Percentiles rank a stretch among this genome's conserved stretches.
Conservation (phyloP, 2,113 vertebrate genomes). For the Microcebus murinus region DNA sequence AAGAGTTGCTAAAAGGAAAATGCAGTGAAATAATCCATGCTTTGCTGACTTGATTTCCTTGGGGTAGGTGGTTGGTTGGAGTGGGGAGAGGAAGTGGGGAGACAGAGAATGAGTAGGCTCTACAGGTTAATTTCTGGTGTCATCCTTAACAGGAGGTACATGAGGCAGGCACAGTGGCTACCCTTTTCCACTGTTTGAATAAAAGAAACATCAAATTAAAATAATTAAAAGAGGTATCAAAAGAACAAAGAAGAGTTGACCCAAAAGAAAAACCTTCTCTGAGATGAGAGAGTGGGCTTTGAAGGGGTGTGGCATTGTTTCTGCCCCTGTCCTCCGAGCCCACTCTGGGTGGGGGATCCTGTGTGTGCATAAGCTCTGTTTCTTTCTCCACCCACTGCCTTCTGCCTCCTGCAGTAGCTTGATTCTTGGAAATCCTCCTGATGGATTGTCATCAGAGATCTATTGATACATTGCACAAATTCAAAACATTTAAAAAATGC, state of each 20-base stretch:
- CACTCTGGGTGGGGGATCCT: neutral
- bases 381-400: neutral
- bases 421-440: neutral
- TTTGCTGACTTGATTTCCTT: slow-evolving; percentile 10
- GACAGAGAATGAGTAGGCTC: neutral
- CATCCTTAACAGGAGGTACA: neutral
- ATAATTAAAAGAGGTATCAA: neutral
- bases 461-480: neutral
- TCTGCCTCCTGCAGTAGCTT: neutral
- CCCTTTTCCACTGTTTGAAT: neutral
- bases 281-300: neutral
- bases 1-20: slow-evolving; percentile 30
- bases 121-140: neutral
- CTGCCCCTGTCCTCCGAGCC: too few species aligned
- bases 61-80: neutral
- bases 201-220: slow-evolving; percentile 11
- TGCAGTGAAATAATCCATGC: slow-evolving; percentile 21
- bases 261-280: neutral
- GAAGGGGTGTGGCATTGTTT: neutral
- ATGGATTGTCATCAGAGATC: neutral
- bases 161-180: neutral
- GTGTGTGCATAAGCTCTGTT: neutral
- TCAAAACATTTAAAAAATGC: neutral
- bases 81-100: neutral
- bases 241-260: neutral